Percentiles rank a stretch among this genome's conserved stretches.
Conservation (phyloP, 2,888 invertebrate genomes). For the Mellilla xanthometata region DNA sequence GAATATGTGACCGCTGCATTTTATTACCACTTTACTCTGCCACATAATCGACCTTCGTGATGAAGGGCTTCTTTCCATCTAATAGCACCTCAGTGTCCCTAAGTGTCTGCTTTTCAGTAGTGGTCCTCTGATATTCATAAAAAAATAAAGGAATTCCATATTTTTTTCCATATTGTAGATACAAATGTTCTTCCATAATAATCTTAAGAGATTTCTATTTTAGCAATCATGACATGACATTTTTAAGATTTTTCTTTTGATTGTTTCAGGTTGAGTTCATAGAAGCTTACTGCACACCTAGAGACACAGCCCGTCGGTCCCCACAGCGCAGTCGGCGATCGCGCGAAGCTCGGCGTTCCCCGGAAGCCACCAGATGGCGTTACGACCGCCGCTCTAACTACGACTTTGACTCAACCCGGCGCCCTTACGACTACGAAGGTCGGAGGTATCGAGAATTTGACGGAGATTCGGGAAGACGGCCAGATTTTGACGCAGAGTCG, state of each 20-base stretch:
- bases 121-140: background rate
- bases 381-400: conserved; percentile 70
- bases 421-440: conserved; percentile 72
- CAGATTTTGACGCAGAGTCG: conserved; percentile 70
- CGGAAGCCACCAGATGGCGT: conserved; percentile 72
- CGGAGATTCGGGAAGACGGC: conserved; percentile 66
- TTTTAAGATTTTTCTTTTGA: conserved; percentile 9
- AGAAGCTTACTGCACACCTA: conserved; percentile 89
- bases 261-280: conserved; percentile 87
- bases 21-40: conserved; percentile 81
- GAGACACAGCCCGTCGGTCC: conserved; percentile 83
- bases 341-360: conserved; percentile 68
- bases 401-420: conserved; percentile 68
- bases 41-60: conserved; percentile 81
- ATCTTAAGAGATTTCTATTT: too few species aligned
- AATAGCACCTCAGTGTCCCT: conserved; percentile 62
- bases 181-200: too few species aligned
- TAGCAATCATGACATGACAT: too few species aligned
- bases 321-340: conserved; percentile 73
- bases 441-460: conserved; percentile 61
- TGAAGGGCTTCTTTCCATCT: conserved; percentile 72
- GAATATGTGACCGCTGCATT: conserved; percentile 83
- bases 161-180: too few species aligned
- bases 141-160: too few species aligned
- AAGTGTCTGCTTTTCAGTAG: conserved; percentile 8